Base-by-base conservation (phyloP, 2,113 vertebrate species). In the Felis chaus region DNA sequence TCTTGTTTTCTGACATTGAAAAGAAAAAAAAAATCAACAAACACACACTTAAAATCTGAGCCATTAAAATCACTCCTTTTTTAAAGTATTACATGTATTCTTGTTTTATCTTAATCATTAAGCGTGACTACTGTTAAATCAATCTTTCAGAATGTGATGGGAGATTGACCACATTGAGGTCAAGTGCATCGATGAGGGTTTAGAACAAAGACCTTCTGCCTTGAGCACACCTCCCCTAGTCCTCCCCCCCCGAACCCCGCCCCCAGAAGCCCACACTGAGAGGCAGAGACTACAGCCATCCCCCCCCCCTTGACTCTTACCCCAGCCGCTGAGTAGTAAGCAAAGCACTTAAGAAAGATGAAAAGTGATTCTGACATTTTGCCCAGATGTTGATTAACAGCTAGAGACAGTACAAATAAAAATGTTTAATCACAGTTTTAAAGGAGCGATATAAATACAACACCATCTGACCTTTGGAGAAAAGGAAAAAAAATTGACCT, bases 321-420 rank as follows among this genome's bases (percentile, higher is more conserved):
- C 50, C 79, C 79, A 87, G 92, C 95, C 96, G 96, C 95, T 92
- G 86, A 97, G 33, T 23, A 87, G 73, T 82, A 94, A 93, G 81
- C 96, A 94, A 91, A 61, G n/a, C 81, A 91, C 74, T 95, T 89
- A 80, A 36, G 96, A 97, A 98, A 96, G 85, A 97, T 65, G 36
- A 94, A 93, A 94, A 94, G 89, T 31, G 81, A 69, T 91, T 88
- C 63, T 98, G 96, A 97, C 85, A 93, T 97, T 97, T 97, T 85
- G 84, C 73, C 94, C 96, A 96, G 96, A 96, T 96, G 95, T 94
- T 98, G 97, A 98, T 98, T 97, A 98, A 98, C 94, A 84, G 63
- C 4, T 94, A 89, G 6, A 97, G 29, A 80, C 88, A 84, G 27
- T 96, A 95, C 94, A 92, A 55, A 76, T 89, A 98, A 95, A 76